These are phyloP conservation scores for Lithobates pipiens DNA, from an alignment of 2,797 vertebrate genomes.

Conservation along the genomic window DNA sequence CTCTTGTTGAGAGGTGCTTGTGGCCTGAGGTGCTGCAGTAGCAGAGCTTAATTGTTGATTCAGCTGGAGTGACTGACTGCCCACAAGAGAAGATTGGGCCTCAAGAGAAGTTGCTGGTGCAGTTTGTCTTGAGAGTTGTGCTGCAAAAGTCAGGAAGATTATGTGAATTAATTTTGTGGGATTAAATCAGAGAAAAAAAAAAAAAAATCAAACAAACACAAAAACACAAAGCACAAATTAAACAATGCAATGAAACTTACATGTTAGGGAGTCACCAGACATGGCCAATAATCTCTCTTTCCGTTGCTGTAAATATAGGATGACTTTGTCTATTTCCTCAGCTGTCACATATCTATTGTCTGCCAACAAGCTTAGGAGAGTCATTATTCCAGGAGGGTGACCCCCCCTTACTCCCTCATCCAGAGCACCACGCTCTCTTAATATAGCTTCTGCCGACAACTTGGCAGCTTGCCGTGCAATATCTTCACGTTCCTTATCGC, in stretches of 20 bases:
- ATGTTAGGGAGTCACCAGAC: slow-evolving; percentile 78
- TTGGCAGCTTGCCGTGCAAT: slow-evolving; percentile 94
- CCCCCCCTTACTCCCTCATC: slow-evolving; percentile 79
- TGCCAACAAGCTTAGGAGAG: slow-evolving; percentile 86
- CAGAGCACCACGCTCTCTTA: slow-evolving; percentile 79
- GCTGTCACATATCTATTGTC: slow-evolving; percentile 90
- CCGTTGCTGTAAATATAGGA: slow-evolving; percentile 90
- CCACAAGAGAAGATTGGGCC: slow-evolving; percentile 67
- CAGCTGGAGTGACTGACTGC: slow-evolving; percentile 71
- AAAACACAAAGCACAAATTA: not conserved
- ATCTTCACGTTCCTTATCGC: slow-evolving; percentile 93
- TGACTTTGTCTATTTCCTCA: slow-evolving; percentile 90
- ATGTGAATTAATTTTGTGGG: not conserved
- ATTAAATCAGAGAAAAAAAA: not conserved
- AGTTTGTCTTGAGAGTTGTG: slow-evolving; percentile 74
- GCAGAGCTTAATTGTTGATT: slow-evolving; percentile 73
- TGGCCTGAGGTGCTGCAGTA: slow-evolving; percentile 67
- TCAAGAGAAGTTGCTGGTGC: slow-evolving; percentile 73
- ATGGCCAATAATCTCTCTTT: slow-evolving; percentile 84
- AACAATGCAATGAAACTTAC: slow-evolving; percentile 71
- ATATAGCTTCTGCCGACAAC: slow-evolving; percentile 93
- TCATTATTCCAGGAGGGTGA: slow-evolving; percentile 88
- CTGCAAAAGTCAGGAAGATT: slow-evolving; percentile 61
- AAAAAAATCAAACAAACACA: not conserved
- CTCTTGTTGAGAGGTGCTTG: slow-evolving; percentile 85